Base-by-base conservation (phyloP, 2,888 invertebrate genomes). In the Hedya salicella region DNA sequence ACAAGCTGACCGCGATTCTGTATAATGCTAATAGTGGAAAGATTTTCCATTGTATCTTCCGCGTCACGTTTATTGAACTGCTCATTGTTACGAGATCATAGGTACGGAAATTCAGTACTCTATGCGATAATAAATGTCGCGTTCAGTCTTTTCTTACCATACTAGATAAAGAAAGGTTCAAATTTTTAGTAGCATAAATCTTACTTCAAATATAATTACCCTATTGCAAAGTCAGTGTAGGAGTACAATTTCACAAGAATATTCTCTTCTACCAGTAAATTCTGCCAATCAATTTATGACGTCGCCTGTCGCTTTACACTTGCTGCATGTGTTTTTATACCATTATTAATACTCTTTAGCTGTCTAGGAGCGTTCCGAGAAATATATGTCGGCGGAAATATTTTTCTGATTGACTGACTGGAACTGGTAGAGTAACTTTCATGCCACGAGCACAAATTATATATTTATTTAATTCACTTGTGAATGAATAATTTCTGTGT, bases 281-380 rank as follows among this genome's bases (percentile, higher is more conserved):
- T 11, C 11, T 16, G 40, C 16, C 19, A 46, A n/a, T n/a, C 5
- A n/a, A 14, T 6, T 59, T 17, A 21, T 14, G 17, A 19, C 19
- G 11, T 40, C 65, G 52, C 65, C 44, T 25, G 13, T 46, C 32
- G 36, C 65, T 60, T 8, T 14, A 60, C 17, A 30, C 59, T 60
- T 60, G 65, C 3, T 5, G 25, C 44, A 13, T 19, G 6, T 4
- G 32, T 66, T 66, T 65, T 66, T 66, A 48, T 48, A 32, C 60
- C 39, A 54, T 54, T 61, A 66, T 66, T 66, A 60, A 66, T 61
- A 66, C 53, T 66, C 54, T 61, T 66, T 54, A 54, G 40, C 54
- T 32, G 66, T 53, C 54, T 61, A 42, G 48, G 25, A 49, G 19
- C 48, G 40, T 66, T 66, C 61, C 32, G 6, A 61, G 66, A 66